These are phyloP conservation scores for Myotis lucifugus DNA, from an alignment of 2,113 vertebrate species.

Conservation along the genomic window DNA sequence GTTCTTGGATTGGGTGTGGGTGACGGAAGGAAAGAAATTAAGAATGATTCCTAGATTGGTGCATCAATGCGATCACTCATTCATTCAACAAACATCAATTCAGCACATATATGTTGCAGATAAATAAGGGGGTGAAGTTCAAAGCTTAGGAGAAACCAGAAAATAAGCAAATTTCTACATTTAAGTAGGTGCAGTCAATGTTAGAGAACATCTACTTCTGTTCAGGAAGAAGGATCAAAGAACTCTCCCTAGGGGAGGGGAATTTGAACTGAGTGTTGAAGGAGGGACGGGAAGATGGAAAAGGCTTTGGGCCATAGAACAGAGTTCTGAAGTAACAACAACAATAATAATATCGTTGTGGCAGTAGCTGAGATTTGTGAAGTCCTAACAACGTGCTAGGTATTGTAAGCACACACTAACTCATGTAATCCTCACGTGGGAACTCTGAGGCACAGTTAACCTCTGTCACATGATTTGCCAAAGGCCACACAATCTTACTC, in stretches of 20 bases:
- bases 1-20: background rate
- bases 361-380: background rate
- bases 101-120: background rate
- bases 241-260: background rate
- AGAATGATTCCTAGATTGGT: background rate
- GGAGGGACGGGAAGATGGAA: background rate
- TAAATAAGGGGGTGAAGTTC: background rate
- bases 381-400: background rate
- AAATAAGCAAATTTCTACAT: background rate
- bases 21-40: background rate
- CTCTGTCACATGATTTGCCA: background rate
- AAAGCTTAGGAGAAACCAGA: background rate
- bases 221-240: background rate
- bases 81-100: background rate
- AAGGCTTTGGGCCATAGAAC: background rate
- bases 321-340: background rate
- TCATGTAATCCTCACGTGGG: background rate
- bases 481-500: background rate
- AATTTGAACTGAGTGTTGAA: background rate
- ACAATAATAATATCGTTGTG: accelerated
- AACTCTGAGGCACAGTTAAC: background rate
- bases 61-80: background rate
- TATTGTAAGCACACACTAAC: background rate
- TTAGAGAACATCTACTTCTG: background rate
- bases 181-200: background rate